Evolutionary conservation across 2,113 vertebrate genomes (phyloP).

Genomic region (Beaufortia kweichowensis): DNA sequence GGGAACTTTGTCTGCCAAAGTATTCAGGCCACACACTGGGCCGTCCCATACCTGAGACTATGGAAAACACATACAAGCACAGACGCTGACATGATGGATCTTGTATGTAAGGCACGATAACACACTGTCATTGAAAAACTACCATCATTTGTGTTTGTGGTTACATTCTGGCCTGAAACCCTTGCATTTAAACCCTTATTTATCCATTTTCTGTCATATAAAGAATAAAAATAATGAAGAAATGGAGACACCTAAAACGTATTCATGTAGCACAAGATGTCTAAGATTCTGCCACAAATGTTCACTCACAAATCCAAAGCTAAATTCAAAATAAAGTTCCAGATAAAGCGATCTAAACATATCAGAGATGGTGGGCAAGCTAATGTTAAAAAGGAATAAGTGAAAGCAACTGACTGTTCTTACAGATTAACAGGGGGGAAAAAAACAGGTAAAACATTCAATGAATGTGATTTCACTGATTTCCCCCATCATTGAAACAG

Average conservation of each 20-base stretch:
- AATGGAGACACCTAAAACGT: too few relatives aligned
- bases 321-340: not conserved
- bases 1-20: constrained; percentile 41
- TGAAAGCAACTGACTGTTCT: constrained; percentile 32
- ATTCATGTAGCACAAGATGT: too few relatives aligned
- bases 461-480: not conserved
- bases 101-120: constrained; percentile 6
- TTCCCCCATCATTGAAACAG: constrained; percentile 20
- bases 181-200: too few relatives aligned
- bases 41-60: constrained; percentile 32
- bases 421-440: constrained; percentile 28
- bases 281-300: too few relatives aligned
- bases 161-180: too few relatives aligned
- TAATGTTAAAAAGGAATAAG: not conserved
- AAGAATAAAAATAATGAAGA: too few relatives aligned
- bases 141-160: not conserved
- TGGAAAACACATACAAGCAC: constrained; percentile 24
- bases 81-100: not conserved
- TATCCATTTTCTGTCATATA: too few relatives aligned
- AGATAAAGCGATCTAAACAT: constrained; percentile 1
- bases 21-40: constrained; percentile 32
- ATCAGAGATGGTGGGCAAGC: not conserved
- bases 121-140: constrained; percentile 1
- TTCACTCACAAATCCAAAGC: too few relatives aligned
- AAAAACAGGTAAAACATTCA: not conserved